Conservation (phyloP, 2,113 vertebrate genomes). For the Glaucomys volans region DNA sequence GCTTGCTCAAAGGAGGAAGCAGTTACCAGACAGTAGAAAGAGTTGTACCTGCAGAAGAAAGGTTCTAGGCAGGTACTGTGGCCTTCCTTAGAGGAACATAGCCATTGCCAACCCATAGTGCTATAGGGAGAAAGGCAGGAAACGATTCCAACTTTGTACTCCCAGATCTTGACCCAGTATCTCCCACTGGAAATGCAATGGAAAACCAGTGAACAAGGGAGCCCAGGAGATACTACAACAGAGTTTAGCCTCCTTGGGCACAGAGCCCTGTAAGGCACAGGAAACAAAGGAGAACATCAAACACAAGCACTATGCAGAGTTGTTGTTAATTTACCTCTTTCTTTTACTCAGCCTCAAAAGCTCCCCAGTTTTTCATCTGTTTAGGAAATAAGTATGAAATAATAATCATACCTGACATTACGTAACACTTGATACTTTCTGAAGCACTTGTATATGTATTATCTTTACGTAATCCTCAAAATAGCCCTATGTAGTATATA, state of each 20-base stretch:
- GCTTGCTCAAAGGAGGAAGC: neutral
- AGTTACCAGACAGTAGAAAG: neutral
- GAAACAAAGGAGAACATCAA: neutral
- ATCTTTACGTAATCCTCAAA: neutral
- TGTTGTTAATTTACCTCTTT: neutral
- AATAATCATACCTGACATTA: neutral
- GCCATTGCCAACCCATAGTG: neutral
- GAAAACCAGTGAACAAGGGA: neutral
- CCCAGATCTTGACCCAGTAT: neutral
- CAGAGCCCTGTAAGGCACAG: neutral
- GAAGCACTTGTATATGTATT: neutral
- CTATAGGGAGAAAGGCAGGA: neutral
- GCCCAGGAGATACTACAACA: neutral
- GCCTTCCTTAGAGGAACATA: neutral
- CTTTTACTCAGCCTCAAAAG: neutral
- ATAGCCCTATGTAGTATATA: neutral
- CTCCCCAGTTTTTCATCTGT: neutral
- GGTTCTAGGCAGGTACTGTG: neutral
- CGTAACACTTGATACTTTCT: neutral
- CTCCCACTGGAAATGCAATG: neutral
- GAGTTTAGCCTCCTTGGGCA: neutral
- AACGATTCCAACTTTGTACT: neutral
- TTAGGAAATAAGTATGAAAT: neutral
- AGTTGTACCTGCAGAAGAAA: neutral
- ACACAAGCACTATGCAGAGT: neutral